Percentiles rank a stretch among this genome's conserved stretches.
phyloP scores from a whole-genome alignment of 1,140 invertebrate genomes.

The Carcinoscorpius rotundicauda region DNA sequence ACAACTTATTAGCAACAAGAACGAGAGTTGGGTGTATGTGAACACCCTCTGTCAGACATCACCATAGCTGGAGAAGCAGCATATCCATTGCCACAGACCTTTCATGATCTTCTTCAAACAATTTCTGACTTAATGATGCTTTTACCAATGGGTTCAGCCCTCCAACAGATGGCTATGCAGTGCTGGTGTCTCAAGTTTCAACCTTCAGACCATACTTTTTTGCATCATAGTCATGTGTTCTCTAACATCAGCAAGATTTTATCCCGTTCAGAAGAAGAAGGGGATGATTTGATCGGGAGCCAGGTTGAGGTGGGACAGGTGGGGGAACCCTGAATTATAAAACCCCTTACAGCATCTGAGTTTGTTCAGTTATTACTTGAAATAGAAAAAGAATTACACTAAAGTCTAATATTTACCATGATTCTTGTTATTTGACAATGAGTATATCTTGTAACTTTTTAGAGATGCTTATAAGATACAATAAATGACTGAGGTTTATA shows the following conservation, averaged over 20 bases:
- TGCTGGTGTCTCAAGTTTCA: slow-evolving; percentile 87
- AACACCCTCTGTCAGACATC: slow-evolving; percentile 69
- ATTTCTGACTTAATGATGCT: slow-evolving; percentile 86
- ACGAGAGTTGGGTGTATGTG: slow-evolving; percentile 43
- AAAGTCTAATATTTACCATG: too few species aligned
- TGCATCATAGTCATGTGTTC: slow-evolving; percentile 88
- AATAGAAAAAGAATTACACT: too few species aligned
- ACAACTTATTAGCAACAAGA: slow-evolving; percentile 16
- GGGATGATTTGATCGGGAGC: slow-evolving; percentile 3
- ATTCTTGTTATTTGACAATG: too few species aligned
- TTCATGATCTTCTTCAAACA: slow-evolving; percentile 79
- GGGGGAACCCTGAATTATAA: too few species aligned
- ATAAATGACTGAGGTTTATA: too few species aligned
- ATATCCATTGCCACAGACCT: slow-evolving; percentile 61
- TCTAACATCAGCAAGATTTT: slow-evolving; percentile 93
- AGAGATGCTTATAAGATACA: too few species aligned
- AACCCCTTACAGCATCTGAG: too few species aligned
- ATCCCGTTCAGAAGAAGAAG: slow-evolving; percentile 74
- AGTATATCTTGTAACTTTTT: too few species aligned
- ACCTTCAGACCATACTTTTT: slow-evolving; percentile 75
- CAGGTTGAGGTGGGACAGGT: too few species aligned
- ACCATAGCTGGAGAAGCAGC: slow-evolving; percentile 64
- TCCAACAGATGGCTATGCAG: slow-evolving; percentile 81
- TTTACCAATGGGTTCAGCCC: slow-evolving; percentile 67
- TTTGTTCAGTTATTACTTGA: too few species aligned